Percentiles rank a stretch among this genome's conserved stretches.
phyloP scores from a whole-genome alignment of 1,140 invertebrate species.

The Megathymus violae region DNA sequence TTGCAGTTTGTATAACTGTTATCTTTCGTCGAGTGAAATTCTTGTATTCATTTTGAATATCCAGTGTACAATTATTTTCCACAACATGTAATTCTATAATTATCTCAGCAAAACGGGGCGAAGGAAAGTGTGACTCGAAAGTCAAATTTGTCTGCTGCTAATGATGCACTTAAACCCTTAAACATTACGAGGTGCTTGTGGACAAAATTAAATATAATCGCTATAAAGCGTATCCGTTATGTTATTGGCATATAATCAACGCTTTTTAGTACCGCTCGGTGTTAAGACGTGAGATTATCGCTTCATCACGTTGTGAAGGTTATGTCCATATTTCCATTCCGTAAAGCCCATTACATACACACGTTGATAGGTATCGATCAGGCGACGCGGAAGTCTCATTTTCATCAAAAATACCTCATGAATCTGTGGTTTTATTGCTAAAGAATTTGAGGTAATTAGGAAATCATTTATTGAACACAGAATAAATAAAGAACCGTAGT shows the following conservation, averaged over 20 bases:
- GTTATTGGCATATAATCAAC: slow-evolving; percentile 3
- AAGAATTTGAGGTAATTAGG: slow-evolving; percentile 18
- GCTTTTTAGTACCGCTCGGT: slow-evolving; percentile 1
- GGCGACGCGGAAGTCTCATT: slow-evolving; percentile 32
- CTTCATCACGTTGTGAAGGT: slow-evolving; percentile 3
- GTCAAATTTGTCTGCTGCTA: not conserved
- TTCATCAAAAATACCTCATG: slow-evolving; percentile 31
- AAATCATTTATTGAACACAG: too few species aligned
- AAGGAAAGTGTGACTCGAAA: not conserved
- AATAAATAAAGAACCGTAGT: too few species aligned
- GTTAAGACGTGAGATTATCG: not conserved
- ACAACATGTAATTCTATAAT: not conserved
- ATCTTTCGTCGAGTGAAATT: too few species aligned
- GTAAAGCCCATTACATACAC: slow-evolving; percentile 47
- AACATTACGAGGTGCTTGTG: not conserved
- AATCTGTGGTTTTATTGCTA: slow-evolving; percentile 30
- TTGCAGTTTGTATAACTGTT: too few species aligned
- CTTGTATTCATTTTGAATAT: too few species aligned
- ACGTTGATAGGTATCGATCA: slow-evolving; percentile 46
- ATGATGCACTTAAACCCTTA: not conserved
- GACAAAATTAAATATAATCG: not conserved
- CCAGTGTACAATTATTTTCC: too few species aligned
- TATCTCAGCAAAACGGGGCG: not conserved
- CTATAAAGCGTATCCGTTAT: slow-evolving; percentile 10
- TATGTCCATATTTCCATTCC: too few species aligned